Conservation (phyloP, 1,140 invertebrate genomes). For the Diprion similis region DNA sequence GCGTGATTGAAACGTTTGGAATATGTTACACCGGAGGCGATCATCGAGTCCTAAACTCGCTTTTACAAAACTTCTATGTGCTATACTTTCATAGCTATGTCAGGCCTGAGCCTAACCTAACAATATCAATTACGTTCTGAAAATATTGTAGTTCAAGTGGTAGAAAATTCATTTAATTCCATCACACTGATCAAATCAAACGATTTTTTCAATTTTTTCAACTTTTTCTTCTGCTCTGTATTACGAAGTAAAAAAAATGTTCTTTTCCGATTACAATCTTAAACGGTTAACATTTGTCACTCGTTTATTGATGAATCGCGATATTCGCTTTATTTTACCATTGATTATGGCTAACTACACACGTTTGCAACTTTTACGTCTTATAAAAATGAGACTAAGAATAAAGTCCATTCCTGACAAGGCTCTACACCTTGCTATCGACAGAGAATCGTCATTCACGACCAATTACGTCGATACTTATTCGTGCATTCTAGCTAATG, state of each 20-base stretch:
- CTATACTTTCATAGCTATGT: too few species aligned
- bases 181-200: too few species aligned
- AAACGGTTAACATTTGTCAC: background rate
- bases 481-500: conserved; percentile 40
- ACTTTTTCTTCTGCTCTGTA: too few species aligned
- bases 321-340: background rate
- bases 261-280: background rate
- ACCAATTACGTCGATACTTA: conserved; percentile 39
- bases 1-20: too few species aligned
- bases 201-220: too few species aligned
- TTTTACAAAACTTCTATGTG: too few species aligned
- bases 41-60: too few species aligned
- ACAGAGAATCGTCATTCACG: conserved; percentile 27
- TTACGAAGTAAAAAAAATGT: background rate
- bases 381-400: conserved; percentile 32
- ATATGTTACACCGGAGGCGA: too few species aligned
- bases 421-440: conserved; percentile 31
- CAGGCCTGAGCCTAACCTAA: too few species aligned
- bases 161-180: too few species aligned
- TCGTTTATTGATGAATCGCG: background rate
- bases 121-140: too few species aligned
- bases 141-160: too few species aligned
- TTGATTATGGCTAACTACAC: background rate
- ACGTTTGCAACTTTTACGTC: background rate
- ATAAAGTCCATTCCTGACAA: conserved; percentile 36